Base-by-base conservation (phyloP, 2,797 vertebrate species). In the Cossypha niveicapilla region DNA sequence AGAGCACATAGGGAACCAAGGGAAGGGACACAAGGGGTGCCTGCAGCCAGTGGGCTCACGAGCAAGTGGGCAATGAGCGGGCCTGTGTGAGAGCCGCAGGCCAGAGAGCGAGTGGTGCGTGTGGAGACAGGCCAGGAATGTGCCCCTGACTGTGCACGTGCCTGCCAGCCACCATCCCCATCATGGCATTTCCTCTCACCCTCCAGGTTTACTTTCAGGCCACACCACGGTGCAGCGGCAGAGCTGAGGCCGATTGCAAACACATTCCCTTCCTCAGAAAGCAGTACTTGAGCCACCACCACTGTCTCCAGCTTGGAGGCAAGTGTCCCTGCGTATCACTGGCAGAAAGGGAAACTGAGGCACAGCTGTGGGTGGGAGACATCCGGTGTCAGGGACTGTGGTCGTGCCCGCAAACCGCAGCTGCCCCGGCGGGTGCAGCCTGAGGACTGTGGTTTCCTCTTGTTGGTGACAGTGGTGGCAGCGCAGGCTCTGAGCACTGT, bases 21-120 rank as follows among this genome's bases (percentile, higher is more conserved):
- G 47, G 23, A 24, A 44, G 37, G 66, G n/a, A 25, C 34, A 8
- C 7, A 3, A 30, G 28, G 17, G 10, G n/a, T 45, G 42, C 32
- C 74, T 14, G n/a, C 62, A 65, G 57, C 41, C 13, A 8, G 2
- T 2, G 35, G 41, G 51, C 9, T 13, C 56, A 21, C 0, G 0
- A 11, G 10, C 1, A 27, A 62, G 5, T 3, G 28, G 61, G 77
- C 4, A 17, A 4, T 3, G 6, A 41, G 66, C 13, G 18, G 30
- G 35, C 7, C 47, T 50, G 28, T 11, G 11, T 28, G 57, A 58
- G 76, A 77, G 48, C 71, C 0, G 0, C 1, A 17, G 68, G 68
- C 4, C 7, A 4, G 53, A 4, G 37, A 61, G 62, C 0, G 1
- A 61, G 62, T 0, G 1, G 2, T 39, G 24, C 1, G 0, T 22